These are phyloP conservation scores for Oreochromis tanganicae DNA, from an alignment of 2,113 vertebrate species.

Conservation along the genomic window DNA sequence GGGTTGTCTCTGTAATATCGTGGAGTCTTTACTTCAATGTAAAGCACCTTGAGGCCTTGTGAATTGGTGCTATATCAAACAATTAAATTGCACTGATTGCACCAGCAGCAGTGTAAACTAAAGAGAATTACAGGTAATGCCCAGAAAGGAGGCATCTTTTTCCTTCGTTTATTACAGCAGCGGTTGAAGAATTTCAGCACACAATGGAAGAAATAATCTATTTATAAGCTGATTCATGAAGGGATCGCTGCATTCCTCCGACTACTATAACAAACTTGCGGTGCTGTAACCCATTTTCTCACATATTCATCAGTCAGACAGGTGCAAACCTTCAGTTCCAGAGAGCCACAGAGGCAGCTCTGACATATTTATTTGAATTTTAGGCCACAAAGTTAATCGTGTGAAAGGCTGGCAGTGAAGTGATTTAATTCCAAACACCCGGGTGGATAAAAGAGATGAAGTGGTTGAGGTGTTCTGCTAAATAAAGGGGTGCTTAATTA, in stretches of 20 bases:
- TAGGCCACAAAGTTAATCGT: neutral
- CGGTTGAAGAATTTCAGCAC: neutral
- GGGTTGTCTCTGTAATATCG: neutral
- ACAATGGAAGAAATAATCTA: neutral
- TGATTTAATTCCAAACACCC: neutral
- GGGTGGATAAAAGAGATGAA: neutral
- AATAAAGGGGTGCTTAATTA: neutral
- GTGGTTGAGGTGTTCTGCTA: neutral
- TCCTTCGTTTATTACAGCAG: neutral
- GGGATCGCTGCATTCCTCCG: neutral
- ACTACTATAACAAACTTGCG: neutral
- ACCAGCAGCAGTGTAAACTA: neutral
- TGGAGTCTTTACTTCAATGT: neutral
- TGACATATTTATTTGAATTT: neutral
- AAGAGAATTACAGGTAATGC: neutral
- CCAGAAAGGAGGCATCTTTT: neutral
- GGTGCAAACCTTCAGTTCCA: neutral
- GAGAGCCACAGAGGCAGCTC: neutral
- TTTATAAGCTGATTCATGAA: neutral
- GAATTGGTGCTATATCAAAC: neutral
- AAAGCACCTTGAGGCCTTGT: neutral
- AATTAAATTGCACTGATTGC: neutral
- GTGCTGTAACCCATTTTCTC: neutral
- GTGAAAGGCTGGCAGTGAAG: neutral
- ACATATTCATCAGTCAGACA: neutral